These are phyloP conservation scores for Operophtera brumata DNA, from an alignment of 2,888 invertebrate species.

Conservation along the genomic window DNA sequence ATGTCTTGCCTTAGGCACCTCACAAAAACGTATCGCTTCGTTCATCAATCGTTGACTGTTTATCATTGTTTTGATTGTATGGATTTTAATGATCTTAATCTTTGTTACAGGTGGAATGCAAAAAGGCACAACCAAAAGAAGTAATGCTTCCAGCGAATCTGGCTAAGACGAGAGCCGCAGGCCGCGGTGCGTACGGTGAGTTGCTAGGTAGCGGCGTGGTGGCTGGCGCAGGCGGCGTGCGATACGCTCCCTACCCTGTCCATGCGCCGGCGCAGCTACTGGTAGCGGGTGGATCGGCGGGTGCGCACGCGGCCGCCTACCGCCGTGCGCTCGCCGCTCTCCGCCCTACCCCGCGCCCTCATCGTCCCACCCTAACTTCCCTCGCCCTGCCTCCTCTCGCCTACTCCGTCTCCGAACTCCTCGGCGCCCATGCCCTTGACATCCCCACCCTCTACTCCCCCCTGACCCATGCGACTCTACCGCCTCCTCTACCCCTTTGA, in stretches of 20 bases:
- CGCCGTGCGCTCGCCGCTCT: slow-evolving; percentile 71
- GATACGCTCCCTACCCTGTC: slow-evolving; percentile 82
- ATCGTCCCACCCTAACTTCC: slow-evolving; percentile 64
- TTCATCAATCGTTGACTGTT: neutral
- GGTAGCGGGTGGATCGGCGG: slow-evolving; percentile 64
- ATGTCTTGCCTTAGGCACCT: neutral
- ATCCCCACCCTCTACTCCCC: slow-evolving; percentile 84
- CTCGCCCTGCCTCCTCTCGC: slow-evolving; percentile 69
- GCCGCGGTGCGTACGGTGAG: slow-evolving; percentile 98
- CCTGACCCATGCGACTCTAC: slow-evolving; percentile 85
- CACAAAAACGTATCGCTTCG: neutral
- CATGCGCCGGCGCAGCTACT: slow-evolving; percentile 76
- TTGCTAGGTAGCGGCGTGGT: slow-evolving; percentile 90
- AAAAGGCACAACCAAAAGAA: slow-evolving; percentile 99
- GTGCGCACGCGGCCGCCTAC: slow-evolving; percentile 64
- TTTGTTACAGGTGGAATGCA: slow-evolving; percentile 96
- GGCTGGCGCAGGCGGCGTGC: slow-evolving; percentile 80
- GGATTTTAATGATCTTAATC: neutral
- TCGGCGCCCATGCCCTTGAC: slow-evolving; percentile 86
- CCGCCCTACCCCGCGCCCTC: slow-evolving; percentile 65
- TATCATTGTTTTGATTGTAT: neutral
- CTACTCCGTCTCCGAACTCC: slow-evolving; percentile 77
- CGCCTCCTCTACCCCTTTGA: slow-evolving; percentile 74
- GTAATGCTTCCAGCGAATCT: slow-evolving; percentile 99
- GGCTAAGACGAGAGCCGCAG: slow-evolving; percentile 97